Evolutionary conservation across 2,888 invertebrate species (phyloP), one percentile per base, ranked within the genome.

Genomic region (Morpho helenor): DNA sequence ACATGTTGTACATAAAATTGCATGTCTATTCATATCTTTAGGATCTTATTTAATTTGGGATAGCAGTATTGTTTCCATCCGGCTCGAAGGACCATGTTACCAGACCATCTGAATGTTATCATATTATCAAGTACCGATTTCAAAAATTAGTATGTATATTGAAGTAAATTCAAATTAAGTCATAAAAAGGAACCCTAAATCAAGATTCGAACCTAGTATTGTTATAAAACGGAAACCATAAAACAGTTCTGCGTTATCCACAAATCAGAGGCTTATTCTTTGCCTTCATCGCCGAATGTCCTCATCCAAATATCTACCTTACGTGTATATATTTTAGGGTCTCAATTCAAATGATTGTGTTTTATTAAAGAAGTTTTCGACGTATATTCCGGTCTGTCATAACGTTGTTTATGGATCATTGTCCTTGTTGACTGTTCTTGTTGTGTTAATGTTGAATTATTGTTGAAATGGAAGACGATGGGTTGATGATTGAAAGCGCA

Each of bases 241-340:
- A 85, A 86, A 76, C 80, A 85, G 56, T 73, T 68, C 72, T 75
- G 77, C 76, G 79, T 79, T 79, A 78, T 77, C 77, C 75, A 83
- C 84, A 85, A 85, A 85, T 86, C 85, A 85, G 80, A 79, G 78
- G 77, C 74, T 73, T 79, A 78, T 83, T 83, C 75, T 76, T 69
- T 76, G 76, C 59, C 48, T 23, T 59, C 58, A 56, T 56, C 39
- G 55, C 49, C 40, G 44, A 47, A 40, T 56, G 44, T 5, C 23
- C 8, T 43, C 5, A 48, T 9, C 31, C 42, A 49, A 68, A 47
- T 64, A 62, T 65, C 50, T 62, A 66, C 70, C 57, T 53, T 73
- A 73, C 60, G 2, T 1, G 0, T 5, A 1, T 9, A 7, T 0
- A 0, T 0, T 0, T n/a, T 72, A 74, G 66, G 59, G 66, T 59